Evolutionary conservation across 2,113 vertebrate genomes (phyloP).

Genomic region (Oryzias woworae): DNA sequence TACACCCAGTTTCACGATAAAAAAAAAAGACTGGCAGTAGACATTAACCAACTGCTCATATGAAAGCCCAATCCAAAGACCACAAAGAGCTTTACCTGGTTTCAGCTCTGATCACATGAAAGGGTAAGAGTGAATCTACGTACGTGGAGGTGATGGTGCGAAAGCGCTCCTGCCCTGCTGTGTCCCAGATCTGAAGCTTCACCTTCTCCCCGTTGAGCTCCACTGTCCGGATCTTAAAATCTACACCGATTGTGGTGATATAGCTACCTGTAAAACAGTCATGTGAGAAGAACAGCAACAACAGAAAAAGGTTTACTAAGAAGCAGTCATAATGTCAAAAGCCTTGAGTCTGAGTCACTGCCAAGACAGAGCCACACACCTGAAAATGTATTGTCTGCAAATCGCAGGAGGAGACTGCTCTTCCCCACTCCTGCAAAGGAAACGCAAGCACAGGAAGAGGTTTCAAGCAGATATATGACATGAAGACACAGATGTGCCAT

Average conservation of each 20-base stretch:
- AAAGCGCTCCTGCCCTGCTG: constrained; percentile 96
- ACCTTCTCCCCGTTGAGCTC: constrained; percentile 99
- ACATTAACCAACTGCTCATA: constrained; percentile 25
- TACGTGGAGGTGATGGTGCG: constrained; percentile 98
- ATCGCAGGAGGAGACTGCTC: constrained; percentile 96
- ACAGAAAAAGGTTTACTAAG: background rate
- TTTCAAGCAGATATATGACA: constrained; percentile 9
- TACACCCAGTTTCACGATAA: constrained; percentile 44
- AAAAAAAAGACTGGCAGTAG: constrained; percentile 14
- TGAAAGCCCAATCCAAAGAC: constrained; percentile 16
- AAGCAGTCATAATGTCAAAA: background rate
- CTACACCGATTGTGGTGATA: constrained; percentile 97
- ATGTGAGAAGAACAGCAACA: background rate
- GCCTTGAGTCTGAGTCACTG: background rate
- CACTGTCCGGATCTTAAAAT: constrained; percentile 98
- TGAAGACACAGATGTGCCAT: background rate
- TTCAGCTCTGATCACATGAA: constrained; percentile 19
- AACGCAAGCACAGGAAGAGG: constrained; percentile 42
- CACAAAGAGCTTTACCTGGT: constrained; percentile 21
- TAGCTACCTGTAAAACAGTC: constrained; percentile 86
- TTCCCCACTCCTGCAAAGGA: constrained; percentile 90
- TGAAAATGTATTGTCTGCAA: constrained; percentile 99
- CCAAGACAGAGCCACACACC: constrained; percentile 72
- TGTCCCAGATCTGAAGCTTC: constrained; percentile 99
- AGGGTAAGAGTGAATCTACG: constrained; percentile 57